Evolutionary conservation across 92 coral and sea anemone genomes (phyloP), one percentile per base, ranked within the genome.

Genomic region (Ricordea florida): DNA sequence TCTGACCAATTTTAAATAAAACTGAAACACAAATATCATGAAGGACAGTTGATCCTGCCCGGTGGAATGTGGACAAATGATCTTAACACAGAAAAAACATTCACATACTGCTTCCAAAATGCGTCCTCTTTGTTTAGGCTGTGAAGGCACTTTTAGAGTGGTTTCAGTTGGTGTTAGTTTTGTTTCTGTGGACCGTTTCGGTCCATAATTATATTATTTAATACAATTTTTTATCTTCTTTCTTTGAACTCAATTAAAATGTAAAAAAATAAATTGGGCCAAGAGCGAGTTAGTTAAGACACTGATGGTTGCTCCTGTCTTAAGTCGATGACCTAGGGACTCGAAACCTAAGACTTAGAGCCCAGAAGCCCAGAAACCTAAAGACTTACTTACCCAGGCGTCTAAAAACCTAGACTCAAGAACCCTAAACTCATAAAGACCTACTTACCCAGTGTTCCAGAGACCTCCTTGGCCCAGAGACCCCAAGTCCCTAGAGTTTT

Each of bases 51-150:
- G n/a, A n/a, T n/a, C n/a, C n/a, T n/a, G n/a, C n/a, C n/a, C n/a
- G n/a, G n/a, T n/a, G n/a, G n/a, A n/a, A n/a, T n/a, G n/a, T n/a
- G n/a, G n/a, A n/a, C n/a, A n/a, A n/a, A n/a, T n/a, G n/a, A n/a
- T n/a, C n/a, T n/a, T n/a, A n/a, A n/a, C n/a, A 50, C 57, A 33
- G 23, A 33, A 50, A 50, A 50, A 50, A 50, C 57, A n/a, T n/a
- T n/a, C n/a, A n/a, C n/a, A n/a, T n/a, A n/a, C 27, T 50, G 57
- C 27, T 20, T 50, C 23, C 31, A 50, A 50, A 30, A 50, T 33
- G 57, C 57, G 27, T 50, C 23, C 27, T 50, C 57, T 33, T 50
- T 50, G 57, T 30, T 50, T n/a, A n/a, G 57, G 57, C 57, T 50
- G 57, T 50, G 57, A 50, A 50, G 57, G 31, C 34, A 33, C 27